phyloP scores from a whole-genome alignment of 2,113 vertebrate species.

The Macrotus californicus region DNA sequence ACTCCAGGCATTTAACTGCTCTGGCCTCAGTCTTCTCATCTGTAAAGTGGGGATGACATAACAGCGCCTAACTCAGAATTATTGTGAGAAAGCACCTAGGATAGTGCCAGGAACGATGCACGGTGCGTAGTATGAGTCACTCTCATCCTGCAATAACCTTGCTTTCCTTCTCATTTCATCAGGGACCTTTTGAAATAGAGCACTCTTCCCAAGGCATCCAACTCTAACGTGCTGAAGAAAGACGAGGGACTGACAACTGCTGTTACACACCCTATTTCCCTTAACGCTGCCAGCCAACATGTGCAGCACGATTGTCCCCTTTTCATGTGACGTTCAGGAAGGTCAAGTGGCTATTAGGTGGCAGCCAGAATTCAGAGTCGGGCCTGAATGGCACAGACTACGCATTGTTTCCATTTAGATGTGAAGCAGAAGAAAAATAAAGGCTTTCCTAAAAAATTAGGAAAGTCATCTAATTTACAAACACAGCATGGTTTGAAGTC shows the following conservation, averaged over 20 bases:
- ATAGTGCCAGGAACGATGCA: neutral
- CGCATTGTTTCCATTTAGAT: neutral
- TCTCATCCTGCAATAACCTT: neutral
- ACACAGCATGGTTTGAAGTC: neutral
- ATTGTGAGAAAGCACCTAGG: neutral
- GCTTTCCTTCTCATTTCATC: slow-evolving; percentile 9
- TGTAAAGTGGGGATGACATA: neutral
- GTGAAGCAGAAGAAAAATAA: neutral
- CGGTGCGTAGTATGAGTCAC: neutral
- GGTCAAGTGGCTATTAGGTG: neutral
- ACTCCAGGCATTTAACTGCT: neutral
- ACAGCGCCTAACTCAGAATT: neutral
- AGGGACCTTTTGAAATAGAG: neutral
- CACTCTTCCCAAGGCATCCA: neutral
- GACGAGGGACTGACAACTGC: neutral
- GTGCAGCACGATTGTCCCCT: neutral
- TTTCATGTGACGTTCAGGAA: neutral
- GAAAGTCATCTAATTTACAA: neutral
- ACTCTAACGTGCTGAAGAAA: neutral
- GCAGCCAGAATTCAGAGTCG: neutral
- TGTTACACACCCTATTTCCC: neutral
- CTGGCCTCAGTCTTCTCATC: neutral
- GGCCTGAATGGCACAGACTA: neutral
- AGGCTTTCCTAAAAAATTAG: neutral
- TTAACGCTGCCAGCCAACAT: neutral